Percentiles rank a stretch among this genome's conserved stretches.
Conservation (phyloP, 2,888 invertebrate species). For the Bembecia ichneumoniformis region DNA sequence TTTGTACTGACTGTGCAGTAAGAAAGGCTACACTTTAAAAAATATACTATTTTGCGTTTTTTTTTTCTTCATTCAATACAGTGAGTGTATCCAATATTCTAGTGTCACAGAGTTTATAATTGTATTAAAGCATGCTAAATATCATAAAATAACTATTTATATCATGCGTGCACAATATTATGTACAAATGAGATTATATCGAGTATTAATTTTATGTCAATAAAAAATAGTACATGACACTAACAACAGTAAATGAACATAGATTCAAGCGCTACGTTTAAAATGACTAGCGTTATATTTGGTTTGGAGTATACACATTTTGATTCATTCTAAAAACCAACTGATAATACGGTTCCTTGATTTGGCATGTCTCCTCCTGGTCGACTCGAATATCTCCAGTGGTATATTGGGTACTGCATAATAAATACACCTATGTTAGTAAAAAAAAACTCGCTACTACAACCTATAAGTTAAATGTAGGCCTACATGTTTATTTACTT, state of each 20-base stretch:
- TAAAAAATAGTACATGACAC: constrained; percentile 17
- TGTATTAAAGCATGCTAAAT: no score
- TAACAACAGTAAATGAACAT: constrained; percentile 39
- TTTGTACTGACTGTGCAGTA: constrained; percentile 40
- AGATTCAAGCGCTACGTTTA: constrained; percentile 50
- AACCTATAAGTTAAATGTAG: no score
- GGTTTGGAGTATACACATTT: constrained; percentile 41
- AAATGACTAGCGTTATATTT: constrained; percentile 56
- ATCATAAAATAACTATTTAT: no score
- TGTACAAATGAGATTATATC: constrained; percentile 30
- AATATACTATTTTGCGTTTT: no score
- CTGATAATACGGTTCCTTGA: constrained; percentile 72
- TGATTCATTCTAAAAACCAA: constrained; percentile 67
- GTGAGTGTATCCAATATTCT: no score
- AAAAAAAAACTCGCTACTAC: constrained; percentile 13
- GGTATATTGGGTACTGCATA: constrained; percentile 73
- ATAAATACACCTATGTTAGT: constrained; percentile 69
- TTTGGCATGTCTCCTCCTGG: constrained; percentile 68
- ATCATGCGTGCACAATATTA: constrained; percentile 5
- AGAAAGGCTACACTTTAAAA: no score
- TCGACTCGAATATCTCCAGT: constrained; percentile 71
- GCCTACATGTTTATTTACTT: no score
- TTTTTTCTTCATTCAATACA: no score
- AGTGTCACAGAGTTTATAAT: no score
- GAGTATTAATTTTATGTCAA: constrained; percentile 35